These are phyloP conservation scores for Malacosoma neustria DNA, from an alignment of 2,888 invertebrate species.

Conservation along the genomic window DNA sequence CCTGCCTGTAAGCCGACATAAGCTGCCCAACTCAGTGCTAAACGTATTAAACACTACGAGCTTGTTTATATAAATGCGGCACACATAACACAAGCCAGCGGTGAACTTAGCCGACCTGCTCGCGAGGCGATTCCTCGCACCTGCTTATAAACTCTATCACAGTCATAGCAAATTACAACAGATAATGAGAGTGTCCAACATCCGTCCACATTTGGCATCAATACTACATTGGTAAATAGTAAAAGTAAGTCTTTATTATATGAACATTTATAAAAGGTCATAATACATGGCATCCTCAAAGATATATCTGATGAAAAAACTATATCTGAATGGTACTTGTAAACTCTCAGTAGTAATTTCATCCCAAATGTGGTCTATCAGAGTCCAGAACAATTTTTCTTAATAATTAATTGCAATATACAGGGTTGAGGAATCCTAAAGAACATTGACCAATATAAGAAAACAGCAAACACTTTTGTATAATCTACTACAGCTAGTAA, in stretches of 20 bases:
- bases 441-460: neutral
- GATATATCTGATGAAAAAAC: too few species aligned
- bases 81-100: neutral
- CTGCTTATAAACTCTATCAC: neutral
- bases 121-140: neutral
- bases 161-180: neutral
- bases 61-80: neutral
- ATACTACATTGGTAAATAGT: too few species aligned
- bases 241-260: too few species aligned
- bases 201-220: neutral
- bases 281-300: too few species aligned
- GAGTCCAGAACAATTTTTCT: slow-evolving; percentile 67
- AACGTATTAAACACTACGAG: neutral
- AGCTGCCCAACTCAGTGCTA: neutral
- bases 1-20: neutral
- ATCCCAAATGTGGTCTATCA: slow-evolving; percentile 36
- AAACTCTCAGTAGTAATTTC: too few species aligned
- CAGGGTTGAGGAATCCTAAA: slow-evolving; percentile 37
- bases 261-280: too few species aligned
- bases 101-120: neutral
- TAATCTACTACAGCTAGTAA: neutral
- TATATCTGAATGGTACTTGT: too few species aligned
- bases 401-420: slow-evolving; percentile 19
- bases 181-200: neutral
- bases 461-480: neutral